Evolutionary conservation across 2,797 vertebrate species (phyloP).

Genomic region (Ctenochaetus hawaiiensis): DNA sequence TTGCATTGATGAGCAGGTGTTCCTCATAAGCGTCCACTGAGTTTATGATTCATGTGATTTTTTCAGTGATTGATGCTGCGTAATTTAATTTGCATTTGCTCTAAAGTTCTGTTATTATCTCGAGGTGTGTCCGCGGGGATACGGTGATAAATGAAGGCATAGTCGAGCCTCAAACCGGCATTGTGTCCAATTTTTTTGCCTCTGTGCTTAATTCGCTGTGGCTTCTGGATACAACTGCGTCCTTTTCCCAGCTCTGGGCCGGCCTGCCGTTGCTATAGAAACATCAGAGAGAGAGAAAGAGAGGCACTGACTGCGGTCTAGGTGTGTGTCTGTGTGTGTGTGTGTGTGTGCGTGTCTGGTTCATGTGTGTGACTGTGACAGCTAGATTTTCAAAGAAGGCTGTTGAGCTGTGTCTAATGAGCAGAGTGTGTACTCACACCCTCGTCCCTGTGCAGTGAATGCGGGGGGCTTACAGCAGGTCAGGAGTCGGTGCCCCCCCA

Average conservation of each 20-base stretch:
- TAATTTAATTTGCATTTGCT: conserved; percentile 36
- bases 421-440: conserved; percentile 59
- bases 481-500: conserved; percentile 7
- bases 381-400: conserved; percentile 68
- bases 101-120: conserved; percentile 22
- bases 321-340: conserved; percentile 36
- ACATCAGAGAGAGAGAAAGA: conserved; percentile 65
- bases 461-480: conserved; percentile 43
- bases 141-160: conserved; percentile 19
- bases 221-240: conserved; percentile 42
- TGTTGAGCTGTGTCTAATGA: conserved; percentile 77
- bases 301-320: conserved; percentile 36
- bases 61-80: conserved; percentile 23
- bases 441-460: conserved; percentile 41
- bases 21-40: conserved; percentile 25
- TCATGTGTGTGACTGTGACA: conserved; percentile 48
- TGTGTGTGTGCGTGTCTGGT: conserved; percentile 6
- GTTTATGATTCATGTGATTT: conserved; percentile 25
- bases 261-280: conserved; percentile 80
- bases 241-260: conserved; percentile 58
- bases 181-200: conserved; percentile 39
- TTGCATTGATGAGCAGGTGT: conserved; percentile 40
- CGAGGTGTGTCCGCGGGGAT: background rate
- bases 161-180: conserved; percentile 7
- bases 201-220: conserved; percentile 38